Percentiles rank a stretch among this genome's conserved stretches.
Conservation (phyloP, 2,113 vertebrate genomes). For the Cyphomyrus discorhynchus region DNA sequence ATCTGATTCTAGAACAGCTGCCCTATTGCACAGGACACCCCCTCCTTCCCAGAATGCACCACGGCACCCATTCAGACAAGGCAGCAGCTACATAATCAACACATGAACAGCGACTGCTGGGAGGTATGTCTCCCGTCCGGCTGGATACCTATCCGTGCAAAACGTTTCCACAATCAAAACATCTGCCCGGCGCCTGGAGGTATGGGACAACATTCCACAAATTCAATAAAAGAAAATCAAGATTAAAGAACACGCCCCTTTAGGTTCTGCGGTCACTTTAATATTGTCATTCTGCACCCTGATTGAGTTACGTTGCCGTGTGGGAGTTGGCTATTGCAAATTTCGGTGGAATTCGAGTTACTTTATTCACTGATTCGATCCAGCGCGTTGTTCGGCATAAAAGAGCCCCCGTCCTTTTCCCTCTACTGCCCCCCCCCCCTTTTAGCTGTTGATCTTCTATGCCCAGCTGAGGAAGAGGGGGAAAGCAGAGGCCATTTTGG, state of each 20-base stretch:
- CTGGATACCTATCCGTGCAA: neutral
- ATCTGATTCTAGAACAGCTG: neutral
- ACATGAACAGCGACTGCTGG: neutral
- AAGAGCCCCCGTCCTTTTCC: neutral
- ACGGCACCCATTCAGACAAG: neutral
- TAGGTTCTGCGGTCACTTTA: neutral
- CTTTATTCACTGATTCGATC: constrained; percentile 1
- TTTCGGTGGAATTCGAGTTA: neutral
- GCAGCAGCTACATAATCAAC: neutral
- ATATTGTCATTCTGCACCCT: neutral
- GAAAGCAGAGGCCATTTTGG: neutral
- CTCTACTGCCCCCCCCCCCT: neutral
- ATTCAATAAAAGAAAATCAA: constrained; percentile 3
- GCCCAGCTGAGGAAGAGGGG: neutral
- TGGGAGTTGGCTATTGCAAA: neutral
- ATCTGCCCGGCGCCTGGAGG: neutral
- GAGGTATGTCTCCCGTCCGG: neutral
- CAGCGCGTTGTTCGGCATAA: neutral
- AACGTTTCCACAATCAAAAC: neutral
- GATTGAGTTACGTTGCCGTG: neutral
- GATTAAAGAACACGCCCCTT: neutral
- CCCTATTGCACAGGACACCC: neutral
- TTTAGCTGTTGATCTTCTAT: neutral
- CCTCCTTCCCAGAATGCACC: neutral
- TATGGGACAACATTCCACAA: neutral